These are phyloP conservation scores for Setophaga coronata DNA, from an alignment of 2,113 vertebrate species.

Conservation along the genomic window DNA sequence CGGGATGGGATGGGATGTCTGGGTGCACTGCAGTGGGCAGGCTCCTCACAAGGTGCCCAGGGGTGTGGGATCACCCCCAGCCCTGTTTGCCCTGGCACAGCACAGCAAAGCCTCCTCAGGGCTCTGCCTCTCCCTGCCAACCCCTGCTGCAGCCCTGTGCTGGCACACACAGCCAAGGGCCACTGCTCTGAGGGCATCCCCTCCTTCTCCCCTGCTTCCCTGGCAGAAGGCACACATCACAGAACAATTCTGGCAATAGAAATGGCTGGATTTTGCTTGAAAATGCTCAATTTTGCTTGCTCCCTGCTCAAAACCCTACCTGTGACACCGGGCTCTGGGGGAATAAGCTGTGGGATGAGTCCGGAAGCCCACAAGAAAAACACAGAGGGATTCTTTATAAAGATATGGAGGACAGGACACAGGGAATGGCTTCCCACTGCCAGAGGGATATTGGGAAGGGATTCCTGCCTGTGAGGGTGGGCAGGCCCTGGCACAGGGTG, in stretches of 20 bases:
- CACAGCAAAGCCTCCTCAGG: neutral
- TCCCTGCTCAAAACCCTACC: neutral
- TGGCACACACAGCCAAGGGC: neutral
- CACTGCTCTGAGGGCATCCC: neutral
- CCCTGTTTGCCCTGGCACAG: neutral
- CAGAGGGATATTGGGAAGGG: neutral
- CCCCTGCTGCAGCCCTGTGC: neutral
- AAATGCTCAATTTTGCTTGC: slow-evolving; percentile 27
- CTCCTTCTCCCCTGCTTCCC: slow-evolving; percentile 18
- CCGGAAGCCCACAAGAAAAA: neutral
- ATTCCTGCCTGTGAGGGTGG: neutral
- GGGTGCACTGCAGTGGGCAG: neutral
- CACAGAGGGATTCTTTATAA: too few species aligned
- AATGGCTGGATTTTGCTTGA: neutral
- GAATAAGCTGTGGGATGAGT: neutral
- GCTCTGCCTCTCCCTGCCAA: neutral
- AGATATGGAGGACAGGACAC: neutral
- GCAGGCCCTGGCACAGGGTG: neutral
- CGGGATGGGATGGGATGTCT: neutral
- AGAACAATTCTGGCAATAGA: neutral
- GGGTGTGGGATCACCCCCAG: neutral
- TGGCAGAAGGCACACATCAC: neutral
- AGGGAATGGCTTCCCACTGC: too few species aligned
- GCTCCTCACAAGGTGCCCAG: neutral
- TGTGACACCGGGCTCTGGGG: neutral